phyloP scores from a whole-genome alignment of 2,797 vertebrate species.

The Malacoctenus gilli region DNA sequence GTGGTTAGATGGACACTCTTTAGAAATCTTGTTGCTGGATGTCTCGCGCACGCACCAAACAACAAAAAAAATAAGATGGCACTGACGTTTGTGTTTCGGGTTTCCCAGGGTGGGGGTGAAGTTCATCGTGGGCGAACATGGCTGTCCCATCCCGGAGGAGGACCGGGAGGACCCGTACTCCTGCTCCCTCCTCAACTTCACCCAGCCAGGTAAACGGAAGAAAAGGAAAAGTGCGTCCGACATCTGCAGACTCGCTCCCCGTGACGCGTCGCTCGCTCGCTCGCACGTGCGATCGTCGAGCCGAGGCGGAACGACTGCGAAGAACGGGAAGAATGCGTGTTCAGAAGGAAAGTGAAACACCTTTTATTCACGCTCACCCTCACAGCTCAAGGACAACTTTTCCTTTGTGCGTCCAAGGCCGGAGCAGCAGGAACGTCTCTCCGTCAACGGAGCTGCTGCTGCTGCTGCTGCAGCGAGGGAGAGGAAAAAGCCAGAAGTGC shows the following conservation, averaged over 20 bases:
- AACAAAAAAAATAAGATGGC: slow-evolving; percentile 3
- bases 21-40: slow-evolving; percentile 51
- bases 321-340: slow-evolving; percentile 50
- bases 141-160: slow-evolving; percentile 91
- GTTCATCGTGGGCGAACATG: slow-evolving; percentile 91
- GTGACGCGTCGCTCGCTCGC: slow-evolving; percentile 36
- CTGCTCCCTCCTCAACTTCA: slow-evolving; percentile 92
- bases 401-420: slow-evolving; percentile 47
- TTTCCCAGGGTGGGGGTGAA: slow-evolving; percentile 90
- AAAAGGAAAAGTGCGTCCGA: neutral
- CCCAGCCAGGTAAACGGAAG: slow-evolving; percentile 88
- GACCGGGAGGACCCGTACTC: slow-evolving; percentile 95
- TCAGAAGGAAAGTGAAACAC: slow-evolving; percentile 51
- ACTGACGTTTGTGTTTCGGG: slow-evolving; percentile 15
- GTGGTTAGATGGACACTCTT: slow-evolving; percentile 62
- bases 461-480: no score
- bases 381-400: slow-evolving; percentile 71
- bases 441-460: slow-evolving; percentile 26
- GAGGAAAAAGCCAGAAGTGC: slow-evolving; percentile 4
- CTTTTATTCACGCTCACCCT: slow-evolving; percentile 63
- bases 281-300: slow-evolving; percentile 20
- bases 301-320: slow-evolving; percentile 37
- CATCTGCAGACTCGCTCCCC: neutral
- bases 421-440: slow-evolving; percentile 43
- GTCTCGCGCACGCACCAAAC: neutral